These are phyloP conservation scores for Mormyrus proboscirostris DNA, from an alignment of 2,797 vertebrate species.

Conservation along the genomic window DNA sequence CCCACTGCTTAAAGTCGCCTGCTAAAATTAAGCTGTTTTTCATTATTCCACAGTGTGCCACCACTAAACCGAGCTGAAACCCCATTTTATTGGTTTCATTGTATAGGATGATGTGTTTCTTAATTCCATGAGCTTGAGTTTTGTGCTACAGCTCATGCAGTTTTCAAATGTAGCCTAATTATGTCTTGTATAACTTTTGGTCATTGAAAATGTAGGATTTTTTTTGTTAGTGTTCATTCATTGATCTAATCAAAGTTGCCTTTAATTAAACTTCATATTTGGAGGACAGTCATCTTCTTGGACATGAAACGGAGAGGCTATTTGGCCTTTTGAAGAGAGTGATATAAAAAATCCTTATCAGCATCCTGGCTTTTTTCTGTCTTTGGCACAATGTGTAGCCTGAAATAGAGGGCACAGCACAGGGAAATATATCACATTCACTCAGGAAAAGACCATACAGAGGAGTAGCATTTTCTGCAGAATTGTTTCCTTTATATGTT, in stretches of 20 bases:
- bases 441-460: background rate
- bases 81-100: background rate
- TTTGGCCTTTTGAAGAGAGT: background rate
- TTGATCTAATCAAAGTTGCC: background rate
- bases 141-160: background rate
- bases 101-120: background rate
- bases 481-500: background rate
- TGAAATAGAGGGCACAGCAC: background rate
- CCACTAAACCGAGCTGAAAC: background rate
- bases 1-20: background rate
- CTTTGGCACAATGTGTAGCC: background rate
- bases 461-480: background rate
- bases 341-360: background rate
- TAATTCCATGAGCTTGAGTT: background rate
- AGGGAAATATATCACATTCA: background rate
- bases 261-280: constrained; percentile 1
- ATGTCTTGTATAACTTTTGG: background rate
- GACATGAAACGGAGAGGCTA: background rate
- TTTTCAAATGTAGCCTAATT: background rate
- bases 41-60: background rate
- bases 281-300: background rate
- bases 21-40: background rate
- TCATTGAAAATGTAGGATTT: background rate
- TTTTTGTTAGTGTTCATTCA: background rate
- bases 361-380: background rate